Percentiles rank a stretch among this genome's conserved stretches.
Evolutionary conservation across 2,113 vertebrate genomes (phyloP).

Genomic region (Heterotilapia buettikoferi): DNA sequence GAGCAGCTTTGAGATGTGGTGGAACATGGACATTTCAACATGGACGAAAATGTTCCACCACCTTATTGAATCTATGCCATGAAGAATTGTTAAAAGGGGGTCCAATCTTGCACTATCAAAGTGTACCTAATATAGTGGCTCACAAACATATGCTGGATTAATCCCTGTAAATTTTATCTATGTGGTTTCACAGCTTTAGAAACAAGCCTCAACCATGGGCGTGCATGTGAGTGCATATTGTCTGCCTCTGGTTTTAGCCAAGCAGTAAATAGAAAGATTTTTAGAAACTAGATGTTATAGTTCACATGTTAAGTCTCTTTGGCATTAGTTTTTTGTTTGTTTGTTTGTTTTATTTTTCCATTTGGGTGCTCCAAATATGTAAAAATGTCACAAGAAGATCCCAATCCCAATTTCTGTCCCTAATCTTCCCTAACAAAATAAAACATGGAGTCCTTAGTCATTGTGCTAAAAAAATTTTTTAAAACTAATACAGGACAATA

Average conservation of each 20-base stretch:
- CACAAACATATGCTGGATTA: neutral
- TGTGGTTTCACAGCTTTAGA: neutral
- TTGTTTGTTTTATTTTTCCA: neutral
- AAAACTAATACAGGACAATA: neutral
- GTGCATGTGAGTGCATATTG: neutral
- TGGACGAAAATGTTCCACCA: neutral
- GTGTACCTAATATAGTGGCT: too few relatives aligned
- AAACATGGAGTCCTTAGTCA: neutral
- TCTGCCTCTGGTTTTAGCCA: neutral
- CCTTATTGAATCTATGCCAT: neutral
- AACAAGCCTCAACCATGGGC: neutral
- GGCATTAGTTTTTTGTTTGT: neutral
- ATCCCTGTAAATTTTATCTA: neutral
- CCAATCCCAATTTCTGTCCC: too few relatives aligned
- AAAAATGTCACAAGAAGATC: neutral
- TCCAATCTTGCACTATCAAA: neutral
- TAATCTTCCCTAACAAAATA: neutral
- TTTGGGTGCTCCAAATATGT: neutral
- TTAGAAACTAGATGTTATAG: neutral
- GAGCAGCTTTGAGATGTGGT: neutral
- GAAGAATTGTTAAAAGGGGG: neutral
- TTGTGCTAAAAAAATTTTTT: fast-evolving
- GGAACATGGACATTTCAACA: neutral
- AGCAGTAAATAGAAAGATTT: neutral
- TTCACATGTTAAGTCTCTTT: neutral